phyloP scores from a whole-genome alignment of 2,888 invertebrate species.

The Leucophora obtusa region DNA sequence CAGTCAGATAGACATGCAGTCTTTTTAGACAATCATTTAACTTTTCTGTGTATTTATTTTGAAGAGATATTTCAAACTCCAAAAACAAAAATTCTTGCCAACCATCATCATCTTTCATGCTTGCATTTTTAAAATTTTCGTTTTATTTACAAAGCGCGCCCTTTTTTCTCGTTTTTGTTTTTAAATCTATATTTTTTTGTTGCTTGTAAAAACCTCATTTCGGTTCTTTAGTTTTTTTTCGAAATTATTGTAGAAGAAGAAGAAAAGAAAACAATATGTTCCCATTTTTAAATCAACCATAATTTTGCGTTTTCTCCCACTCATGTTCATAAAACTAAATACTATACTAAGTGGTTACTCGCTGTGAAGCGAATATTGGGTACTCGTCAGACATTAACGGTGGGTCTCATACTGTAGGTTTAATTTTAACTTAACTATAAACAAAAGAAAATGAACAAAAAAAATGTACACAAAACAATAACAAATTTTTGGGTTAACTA shows the following conservation, averaged over 20 bases:
- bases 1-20: not conserved
- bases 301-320: constrained; percentile 44
- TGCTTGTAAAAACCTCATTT: constrained; percentile 27
- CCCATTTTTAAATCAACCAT: constrained; percentile 43
- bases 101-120: not conserved
- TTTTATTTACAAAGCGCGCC: constrained; percentile 39
- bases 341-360: not conserved
- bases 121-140: constrained; percentile 42
- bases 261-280: constrained; percentile 25
- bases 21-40: constrained; percentile 7
- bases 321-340: constrained; percentile 6
- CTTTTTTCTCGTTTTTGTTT: constrained; percentile 27
- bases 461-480: not conserved
- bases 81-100: constrained; percentile 20
- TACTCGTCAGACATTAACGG: not conserved
- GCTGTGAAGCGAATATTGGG: not conserved
- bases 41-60: not conserved
- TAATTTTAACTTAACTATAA: too few species aligned
- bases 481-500: too few species aligned
- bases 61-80: constrained; percentile 13
- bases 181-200: not conserved
- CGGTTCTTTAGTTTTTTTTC: constrained; percentile 18
- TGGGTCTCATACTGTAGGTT: too few species aligned
- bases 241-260: constrained; percentile 34
- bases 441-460: not conserved